Evolutionary conservation across 1,140 invertebrate species (phyloP).

Genomic region (Zaprionus kolodkinae): DNA sequence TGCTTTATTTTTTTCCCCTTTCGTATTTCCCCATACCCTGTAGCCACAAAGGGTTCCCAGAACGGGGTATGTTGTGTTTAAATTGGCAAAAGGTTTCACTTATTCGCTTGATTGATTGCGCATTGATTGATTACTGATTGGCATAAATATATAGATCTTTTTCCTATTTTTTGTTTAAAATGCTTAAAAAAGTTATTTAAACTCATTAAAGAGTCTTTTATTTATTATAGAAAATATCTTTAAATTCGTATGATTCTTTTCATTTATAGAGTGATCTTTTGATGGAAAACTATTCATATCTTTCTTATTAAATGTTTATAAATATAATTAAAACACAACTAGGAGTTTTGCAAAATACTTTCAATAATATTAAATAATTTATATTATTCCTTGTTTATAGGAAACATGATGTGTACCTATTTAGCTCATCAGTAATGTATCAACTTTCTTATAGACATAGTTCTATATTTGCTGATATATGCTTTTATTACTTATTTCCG

Average conservation of each 20-base stretch:
- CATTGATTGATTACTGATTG: background rate
- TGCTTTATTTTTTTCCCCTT: slow-evolving; percentile 43
- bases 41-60: background rate
- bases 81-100: background rate
- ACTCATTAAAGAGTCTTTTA: background rate
- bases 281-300: too few species aligned
- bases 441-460: too few species aligned
- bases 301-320: too few species aligned
- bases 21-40: slow-evolving; percentile 16
- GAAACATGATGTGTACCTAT: too few species aligned
- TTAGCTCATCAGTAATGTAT: too few species aligned
- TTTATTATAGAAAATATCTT: background rate
- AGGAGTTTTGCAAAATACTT: too few species aligned
- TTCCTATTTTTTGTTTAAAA: background rate
- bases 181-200: background rate
- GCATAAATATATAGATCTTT: background rate
- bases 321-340: too few species aligned
- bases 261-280: too few species aligned
- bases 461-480: too few species aligned
- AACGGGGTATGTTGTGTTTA: slow-evolving; percentile 12
- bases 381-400: too few species aligned
- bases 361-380: too few species aligned
- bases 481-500: too few species aligned
- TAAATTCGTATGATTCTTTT: background rate
- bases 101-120: background rate